A percentile compares a stretch with the other conserved stretches of the same genome.
Conservation (phyloP, 2,888 invertebrate species). For the Caradrina kadenii region DNA sequence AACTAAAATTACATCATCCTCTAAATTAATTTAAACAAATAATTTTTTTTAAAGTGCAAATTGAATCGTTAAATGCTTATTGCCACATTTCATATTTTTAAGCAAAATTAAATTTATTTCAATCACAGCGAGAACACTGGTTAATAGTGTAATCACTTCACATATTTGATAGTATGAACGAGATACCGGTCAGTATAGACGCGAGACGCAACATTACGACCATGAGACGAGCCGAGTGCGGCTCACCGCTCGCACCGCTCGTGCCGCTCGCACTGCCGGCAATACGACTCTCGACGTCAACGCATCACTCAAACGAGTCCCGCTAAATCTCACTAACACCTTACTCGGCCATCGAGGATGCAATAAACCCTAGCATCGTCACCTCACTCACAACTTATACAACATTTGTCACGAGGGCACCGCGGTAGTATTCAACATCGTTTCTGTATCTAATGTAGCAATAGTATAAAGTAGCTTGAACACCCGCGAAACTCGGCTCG, state of each 20-base stretch:
- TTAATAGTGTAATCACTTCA: slow-evolving; percentile 55
- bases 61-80: slow-evolving; percentile 78
- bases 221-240: background rate
- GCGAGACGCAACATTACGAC: slow-evolving; percentile 26
- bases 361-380: slow-evolving; percentile 40
- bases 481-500: slow-evolving; percentile 27
- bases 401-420: slow-evolving; percentile 49
- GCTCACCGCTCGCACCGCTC: background rate
- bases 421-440: slow-evolving; percentile 44
- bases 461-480: slow-evolving; percentile 36
- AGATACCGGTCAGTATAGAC: slow-evolving; percentile 48
- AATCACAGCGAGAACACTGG: slow-evolving; percentile 49
- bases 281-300: slow-evolving; percentile 2
- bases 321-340: slow-evolving; percentile 30
- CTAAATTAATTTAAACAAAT: slow-evolving; percentile 67
- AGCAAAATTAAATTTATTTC: slow-evolving; percentile 53
- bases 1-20: slow-evolving; percentile 65
- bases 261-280: background rate
- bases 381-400: slow-evolving; percentile 43
- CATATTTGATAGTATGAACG: slow-evolving; percentile 54
- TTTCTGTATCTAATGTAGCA: slow-evolving; percentile 27
- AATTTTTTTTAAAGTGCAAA: slow-evolving; percentile 72
- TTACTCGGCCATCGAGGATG: slow-evolving; percentile 17
- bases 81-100: slow-evolving; percentile 63
- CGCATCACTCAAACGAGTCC: slow-evolving; percentile 34